phyloP scores from a whole-genome alignment of 2,888 invertebrate genomes.

The Eudemis profundana region DNA sequence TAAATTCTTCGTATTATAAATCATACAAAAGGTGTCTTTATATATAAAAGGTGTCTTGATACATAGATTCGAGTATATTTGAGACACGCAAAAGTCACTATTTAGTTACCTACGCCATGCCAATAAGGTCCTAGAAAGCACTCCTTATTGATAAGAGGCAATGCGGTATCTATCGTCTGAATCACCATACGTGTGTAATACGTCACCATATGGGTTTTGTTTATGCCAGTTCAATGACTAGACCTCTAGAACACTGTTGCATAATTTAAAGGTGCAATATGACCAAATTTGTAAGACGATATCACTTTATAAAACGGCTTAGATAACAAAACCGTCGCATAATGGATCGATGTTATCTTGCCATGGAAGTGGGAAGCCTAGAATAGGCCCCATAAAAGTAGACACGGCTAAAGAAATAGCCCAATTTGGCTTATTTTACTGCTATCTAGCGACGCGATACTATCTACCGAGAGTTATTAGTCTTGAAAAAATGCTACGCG shows the following conservation, averaged over 20 bases:
- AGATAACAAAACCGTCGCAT: constrained; percentile 47
- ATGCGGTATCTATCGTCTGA: no score
- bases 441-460: constrained; percentile 70
- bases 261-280: neutral
- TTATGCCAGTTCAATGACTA: neutral
- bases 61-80: no score
- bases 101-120: no score
- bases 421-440: constrained; percentile 80
- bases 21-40: no score
- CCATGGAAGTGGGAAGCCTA: constrained; percentile 59
- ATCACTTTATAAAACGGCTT: constrained; percentile 27
- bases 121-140: no score
- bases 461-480: constrained; percentile 72
- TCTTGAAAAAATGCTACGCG: constrained; percentile 66
- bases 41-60: no score
- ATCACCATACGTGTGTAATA: no score
- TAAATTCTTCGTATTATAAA: no score
- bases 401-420: constrained; percentile 66
- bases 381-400: constrained; percentile 67
- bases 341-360: constrained; percentile 62
- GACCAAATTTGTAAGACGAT: constrained; percentile 22
- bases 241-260: neutral
- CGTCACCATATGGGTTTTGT: no score
- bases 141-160: no score
- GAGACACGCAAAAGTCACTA: no score